Evolutionary conservation across 2,888 invertebrate genomes (phyloP), one percentile per base, ranked within the genome.

Genomic region (Drosophila barbarae): DNA sequence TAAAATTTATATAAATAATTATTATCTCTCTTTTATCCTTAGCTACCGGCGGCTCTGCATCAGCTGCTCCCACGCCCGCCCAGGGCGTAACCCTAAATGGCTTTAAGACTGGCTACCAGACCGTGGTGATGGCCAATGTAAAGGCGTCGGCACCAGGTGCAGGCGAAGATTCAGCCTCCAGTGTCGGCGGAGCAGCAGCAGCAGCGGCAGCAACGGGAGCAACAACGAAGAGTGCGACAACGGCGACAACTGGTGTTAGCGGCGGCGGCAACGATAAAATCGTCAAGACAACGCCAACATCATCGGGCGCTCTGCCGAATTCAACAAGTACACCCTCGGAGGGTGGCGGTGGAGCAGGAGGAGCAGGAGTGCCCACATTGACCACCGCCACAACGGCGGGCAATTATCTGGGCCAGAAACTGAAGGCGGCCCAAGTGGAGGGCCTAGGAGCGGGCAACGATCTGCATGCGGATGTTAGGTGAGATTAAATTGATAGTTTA

Each of bases 381-480:
- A 86, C 87, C 67, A 87, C 88, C 56, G 87, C 88, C 51, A 85
- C 86, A 23, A 85, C 84, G 53, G 86, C 87, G 30, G 82, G 85
- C 72, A 85, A 86, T 66, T 86, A 87, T 74, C 76, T 87, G 58
- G 89, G 88, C 47, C 88, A 88, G 66, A 88, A 88, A 71, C 77
- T 88, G 47, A 88, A 89, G 72, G 88, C 88, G 50, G 85, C 88
- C 18, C 87, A 87, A 51, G 87, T 87, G 26, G 88, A 87, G 63
- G 84, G 87, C 55, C 71, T 87, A 58, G 89, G 87, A 44, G 84
- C 80, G 34, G 87, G 82, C 74, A 86, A 84, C 51, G 87, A 86
- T 54, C 73, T 84, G 72, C 87, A 87, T 73, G 75, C 85, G 58
- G 88, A 88, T 82, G 88, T 86, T 84, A 88, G 88, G 89, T 89